Base-by-base conservation (phyloP, 1,140 invertebrate species). In the Lepidostoma basale region DNA sequence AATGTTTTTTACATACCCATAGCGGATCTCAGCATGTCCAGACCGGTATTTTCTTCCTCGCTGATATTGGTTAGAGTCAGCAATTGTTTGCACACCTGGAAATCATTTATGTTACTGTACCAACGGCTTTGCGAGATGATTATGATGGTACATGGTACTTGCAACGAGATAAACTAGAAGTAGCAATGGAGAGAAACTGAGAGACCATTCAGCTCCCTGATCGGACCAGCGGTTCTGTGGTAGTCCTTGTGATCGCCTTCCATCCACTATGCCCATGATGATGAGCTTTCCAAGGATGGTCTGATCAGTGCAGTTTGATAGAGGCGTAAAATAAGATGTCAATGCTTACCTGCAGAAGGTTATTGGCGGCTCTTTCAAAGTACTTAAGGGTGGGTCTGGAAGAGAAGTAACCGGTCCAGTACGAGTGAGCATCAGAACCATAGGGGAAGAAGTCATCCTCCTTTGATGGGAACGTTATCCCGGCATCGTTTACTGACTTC, bases 321-420 rank as follows among this genome's bases (percentile, higher is more conserved):
- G 9, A 39, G 9, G 36, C n/a, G n/a, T 39, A 9, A 39, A 4
- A 16, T 45, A 45, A 16, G 22, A 12, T 54, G 4, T 54, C 36
- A 36, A 30, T 42, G n/a, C 22, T 73, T 77, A 86, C 86, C 78
- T 89, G 88, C 20, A 92, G 77, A 63, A 90, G 87, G 71, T 87
- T 86, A 71, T 91, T 91, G 1, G 85, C 85, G 66, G 84, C 77
- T 45, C 89, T 81, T 18, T 86, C 85, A 22, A 86, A 81, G 63
- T 86, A 84, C 76, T 93, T 93, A 0, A 90, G 77, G 47, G 87
- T 85, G 0, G 90, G 86, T 71, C 89, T 79, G 0, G 91, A 93
- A 1, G 89, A 92, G 75, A 90, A 95, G 76, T 91, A 95, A 1
- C 93, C 93, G 1, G 91, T 92, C 93, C 92, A 95, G 75, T 89